Conservation (phyloP, 2,797 vertebrate genomes). For the Enteromius unitaeniatus region DNA sequence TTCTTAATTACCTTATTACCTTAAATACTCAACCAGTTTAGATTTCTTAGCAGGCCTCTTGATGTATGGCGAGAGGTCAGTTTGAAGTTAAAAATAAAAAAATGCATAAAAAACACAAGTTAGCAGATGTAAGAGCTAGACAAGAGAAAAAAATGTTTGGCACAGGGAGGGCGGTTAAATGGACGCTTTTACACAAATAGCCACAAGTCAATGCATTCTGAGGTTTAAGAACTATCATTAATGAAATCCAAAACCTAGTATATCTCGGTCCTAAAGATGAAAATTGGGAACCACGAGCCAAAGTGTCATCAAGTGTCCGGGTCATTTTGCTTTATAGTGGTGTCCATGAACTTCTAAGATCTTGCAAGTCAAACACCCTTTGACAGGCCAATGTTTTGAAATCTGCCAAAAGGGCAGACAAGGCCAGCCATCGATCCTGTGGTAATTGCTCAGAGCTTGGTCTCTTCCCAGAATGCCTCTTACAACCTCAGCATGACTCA, state of each 20-base stretch:
- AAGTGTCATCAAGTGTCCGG: not conserved
- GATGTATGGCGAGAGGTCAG: not conserved
- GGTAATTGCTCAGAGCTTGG: conserved; percentile 64
- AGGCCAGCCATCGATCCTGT: conserved; percentile 60
- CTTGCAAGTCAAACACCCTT: conserved; percentile 33
- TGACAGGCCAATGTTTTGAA: conserved; percentile 51
- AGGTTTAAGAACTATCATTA: conserved; percentile 17
- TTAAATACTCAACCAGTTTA: not conserved
- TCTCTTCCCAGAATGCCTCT: conserved; percentile 58
- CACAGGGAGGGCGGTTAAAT: not conserved
- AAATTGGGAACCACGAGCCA: not conserved
- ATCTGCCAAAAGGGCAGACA: conserved; percentile 49
- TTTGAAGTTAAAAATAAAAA: not conserved
- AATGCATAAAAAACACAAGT: not conserved
- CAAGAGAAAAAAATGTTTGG: not conserved
- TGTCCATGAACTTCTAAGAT: conserved; percentile 42
- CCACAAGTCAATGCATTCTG: conserved; percentile 23
- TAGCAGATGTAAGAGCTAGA: not conserved
- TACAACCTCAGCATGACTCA: conserved; percentile 64
- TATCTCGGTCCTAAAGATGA: conserved; percentile 4
- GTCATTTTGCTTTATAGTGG: conserved; percentile 22
- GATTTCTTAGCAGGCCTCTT: not conserved
- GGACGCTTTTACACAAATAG: conserved; percentile 11
- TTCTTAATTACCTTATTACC: conserved; percentile 21
- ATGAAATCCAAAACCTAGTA: conserved; percentile 22